A percentile compares a stretch with the other conserved stretches of the same genome.
Evolutionary conservation across 2,888 invertebrate genomes (phyloP).

Genomic region (Aphrophora alni): DNA sequence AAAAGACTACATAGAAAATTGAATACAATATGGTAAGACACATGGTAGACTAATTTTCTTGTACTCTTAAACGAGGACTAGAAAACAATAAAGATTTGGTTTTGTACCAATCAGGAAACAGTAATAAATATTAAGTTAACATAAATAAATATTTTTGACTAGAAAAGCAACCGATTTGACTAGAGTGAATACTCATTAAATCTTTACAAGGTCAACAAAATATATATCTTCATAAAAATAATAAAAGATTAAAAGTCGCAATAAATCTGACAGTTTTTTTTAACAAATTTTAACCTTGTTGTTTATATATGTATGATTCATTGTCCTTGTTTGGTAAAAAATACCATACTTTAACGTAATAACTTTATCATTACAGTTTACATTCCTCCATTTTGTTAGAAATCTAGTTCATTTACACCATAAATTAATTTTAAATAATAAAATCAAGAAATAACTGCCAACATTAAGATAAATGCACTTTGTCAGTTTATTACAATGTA

Average conservation of each 20-base stretch:
- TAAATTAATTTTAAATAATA: conserved; percentile 26
- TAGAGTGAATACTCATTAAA: conserved; percentile 18
- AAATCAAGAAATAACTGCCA: not conserved
- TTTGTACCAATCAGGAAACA: not conserved
- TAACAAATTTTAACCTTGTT: too few relatives aligned
- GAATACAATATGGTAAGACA: not conserved
- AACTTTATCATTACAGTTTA: conserved; percentile 48
- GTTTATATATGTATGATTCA: not conserved
- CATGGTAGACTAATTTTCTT: conserved; percentile 3
- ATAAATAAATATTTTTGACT: conserved; percentile 33
- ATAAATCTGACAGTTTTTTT: conserved; percentile 27
- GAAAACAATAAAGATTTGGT: not conserved
- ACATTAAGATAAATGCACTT: conserved; percentile 26
- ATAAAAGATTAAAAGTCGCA: conserved; percentile 16
- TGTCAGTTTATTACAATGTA: conserved; percentile 18
- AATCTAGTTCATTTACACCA: conserved; percentile 27
- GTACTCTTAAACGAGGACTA: conserved; percentile 20
- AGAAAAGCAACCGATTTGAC: conserved; percentile 25
- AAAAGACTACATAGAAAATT: not conserved
- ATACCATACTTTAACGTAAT: conserved; percentile 49
- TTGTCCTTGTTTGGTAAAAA: conserved; percentile 44
- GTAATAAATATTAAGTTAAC: conserved; percentile 17
- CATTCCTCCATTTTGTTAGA: conserved; percentile 40
- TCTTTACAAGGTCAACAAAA: not conserved
- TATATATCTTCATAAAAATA: conserved; percentile 16